Conservation (phyloP, 2,113 vertebrate species). For the Vidua chalybeata region DNA sequence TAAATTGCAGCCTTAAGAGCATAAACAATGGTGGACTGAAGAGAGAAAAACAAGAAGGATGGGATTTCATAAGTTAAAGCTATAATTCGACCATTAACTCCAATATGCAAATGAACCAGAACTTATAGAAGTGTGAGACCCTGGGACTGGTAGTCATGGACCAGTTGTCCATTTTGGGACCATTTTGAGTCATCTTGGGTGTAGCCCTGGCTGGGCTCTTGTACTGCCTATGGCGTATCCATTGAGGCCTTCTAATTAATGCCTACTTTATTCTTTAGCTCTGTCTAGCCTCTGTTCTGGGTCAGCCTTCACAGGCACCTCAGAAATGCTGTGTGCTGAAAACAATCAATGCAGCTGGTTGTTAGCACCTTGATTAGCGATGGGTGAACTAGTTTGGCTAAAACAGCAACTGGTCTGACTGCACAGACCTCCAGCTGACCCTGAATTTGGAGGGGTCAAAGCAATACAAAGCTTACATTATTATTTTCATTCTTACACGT, state of each 20-base stretch:
- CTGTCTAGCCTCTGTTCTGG: not conserved
- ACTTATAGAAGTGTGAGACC: not conserved
- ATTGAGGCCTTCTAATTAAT: not conserved
- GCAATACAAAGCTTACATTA: not conserved
- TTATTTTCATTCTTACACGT: not conserved
- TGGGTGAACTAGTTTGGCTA: constrained; percentile 32
- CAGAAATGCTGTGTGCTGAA: not conserved
- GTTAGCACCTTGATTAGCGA: constrained; percentile 26
- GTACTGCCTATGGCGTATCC: not conserved
- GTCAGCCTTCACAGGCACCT: not conserved
- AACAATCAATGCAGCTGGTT: constrained; percentile 47
- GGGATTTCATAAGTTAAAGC: not conserved
- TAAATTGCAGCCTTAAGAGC: not conserved
- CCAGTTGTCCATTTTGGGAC: not conserved
- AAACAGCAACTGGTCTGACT: constrained; percentile 51
- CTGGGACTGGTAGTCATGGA: not conserved
- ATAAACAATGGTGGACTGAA: not conserved
- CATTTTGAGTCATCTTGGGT: not conserved
- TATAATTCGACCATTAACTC: not conserved
- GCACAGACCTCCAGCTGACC: constrained; percentile 33
- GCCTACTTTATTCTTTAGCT: not conserved
- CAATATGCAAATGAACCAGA: not conserved
- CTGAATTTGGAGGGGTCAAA: constrained; percentile 22
- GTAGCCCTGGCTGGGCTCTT: not conserved
- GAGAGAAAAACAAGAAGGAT: not conserved